Evolutionary conservation across 2,797 vertebrate genomes (phyloP).

Genomic region (Etheostoma perlongum): DNA sequence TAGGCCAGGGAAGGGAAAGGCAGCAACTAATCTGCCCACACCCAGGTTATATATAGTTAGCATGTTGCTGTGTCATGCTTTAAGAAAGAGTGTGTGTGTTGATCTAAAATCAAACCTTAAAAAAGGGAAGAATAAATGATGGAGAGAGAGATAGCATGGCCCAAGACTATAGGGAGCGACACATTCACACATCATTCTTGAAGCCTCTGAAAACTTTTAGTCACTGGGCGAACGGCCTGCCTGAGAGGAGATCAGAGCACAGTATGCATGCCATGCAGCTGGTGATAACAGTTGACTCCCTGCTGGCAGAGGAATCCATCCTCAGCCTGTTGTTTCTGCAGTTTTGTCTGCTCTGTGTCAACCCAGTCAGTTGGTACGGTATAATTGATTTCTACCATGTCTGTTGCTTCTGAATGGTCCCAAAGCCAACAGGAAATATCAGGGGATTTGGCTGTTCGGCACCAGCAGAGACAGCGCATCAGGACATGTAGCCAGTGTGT

Average conservation of each 20-base stretch:
- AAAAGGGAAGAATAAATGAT: neutral
- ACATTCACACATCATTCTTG: neutral
- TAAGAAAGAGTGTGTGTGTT: slow-evolving; percentile 12
- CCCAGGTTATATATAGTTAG: neutral
- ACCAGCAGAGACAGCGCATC: slow-evolving; percentile 31
- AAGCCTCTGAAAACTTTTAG: slow-evolving; percentile 22
- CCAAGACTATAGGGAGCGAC: neutral
- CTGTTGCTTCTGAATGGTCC: slow-evolving; percentile 42
- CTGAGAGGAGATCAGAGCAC: slow-evolving; percentile 27
- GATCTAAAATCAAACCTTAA: neutral
- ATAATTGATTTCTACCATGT: slow-evolving; percentile 21
- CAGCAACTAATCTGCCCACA: slow-evolving; percentile 44
- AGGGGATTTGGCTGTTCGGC: slow-evolving; percentile 63
- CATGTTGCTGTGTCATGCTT: slow-evolving; percentile 35
- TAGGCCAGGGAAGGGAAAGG: slow-evolving; percentile 40
- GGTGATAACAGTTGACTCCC: slow-evolving; percentile 25
- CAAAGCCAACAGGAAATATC: slow-evolving; percentile 79
- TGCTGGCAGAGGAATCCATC: slow-evolving; percentile 30
- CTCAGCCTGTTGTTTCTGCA: slow-evolving; percentile 39
- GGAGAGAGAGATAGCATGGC: neutral
- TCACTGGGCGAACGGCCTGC: slow-evolving; percentile 23
- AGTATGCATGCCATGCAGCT: slow-evolving; percentile 34
- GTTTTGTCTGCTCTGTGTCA: slow-evolving; percentile 31
- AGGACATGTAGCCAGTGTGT: slow-evolving; percentile 7
- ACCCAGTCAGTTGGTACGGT: slow-evolving; percentile 33